phyloP scores from a whole-genome alignment of 2,797 vertebrate genomes.

The Adelosebastes latens region DNA sequence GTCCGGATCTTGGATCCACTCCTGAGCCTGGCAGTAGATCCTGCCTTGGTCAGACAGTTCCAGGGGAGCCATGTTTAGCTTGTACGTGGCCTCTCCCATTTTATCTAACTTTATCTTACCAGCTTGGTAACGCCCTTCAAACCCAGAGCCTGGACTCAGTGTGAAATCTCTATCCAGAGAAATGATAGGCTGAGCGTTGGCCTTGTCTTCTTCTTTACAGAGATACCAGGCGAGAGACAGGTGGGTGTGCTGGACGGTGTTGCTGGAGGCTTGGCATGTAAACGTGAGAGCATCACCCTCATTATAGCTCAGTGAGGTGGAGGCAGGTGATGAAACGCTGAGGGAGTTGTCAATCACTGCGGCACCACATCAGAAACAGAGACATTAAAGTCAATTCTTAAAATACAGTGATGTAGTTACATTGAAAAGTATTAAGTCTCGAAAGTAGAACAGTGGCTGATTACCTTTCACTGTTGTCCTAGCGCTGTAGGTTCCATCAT shows the following conservation, averaged over 20 bases:
- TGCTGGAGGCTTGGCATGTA: constrained; percentile 85
- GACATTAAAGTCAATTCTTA: background rate
- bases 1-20: constrained; percentile 86
- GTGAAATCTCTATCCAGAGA: constrained; percentile 79
- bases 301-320: constrained; percentile 44
- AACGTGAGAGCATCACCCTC: constrained; percentile 85
- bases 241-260: constrained; percentile 91
- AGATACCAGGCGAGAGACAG: constrained; percentile 89
- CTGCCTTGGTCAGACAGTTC: constrained; percentile 76
- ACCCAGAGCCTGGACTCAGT: constrained; percentile 71
- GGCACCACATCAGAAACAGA: constrained; percentile 16
- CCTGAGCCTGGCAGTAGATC: constrained; percentile 77
- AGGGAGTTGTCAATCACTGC: constrained; percentile 91
- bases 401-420: background rate
- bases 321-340: constrained; percentile 67
- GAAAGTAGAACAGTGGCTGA: background rate
- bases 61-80: constrained; percentile 70
- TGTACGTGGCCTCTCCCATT: constrained; percentile 73
- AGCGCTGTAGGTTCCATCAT: constrained; percentile 67
- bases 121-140: constrained; percentile 68
- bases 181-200: constrained; percentile 51
- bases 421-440: fast-evolving
- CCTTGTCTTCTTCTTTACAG: constrained; percentile 54
- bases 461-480: constrained; percentile 78
- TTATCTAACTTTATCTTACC: constrained; percentile 80